Percentiles rank a stretch among this genome's conserved stretches.
Evolutionary conservation across 2,113 vertebrate species (phyloP).

Genomic region (Hippopotamus amphibius): DNA sequence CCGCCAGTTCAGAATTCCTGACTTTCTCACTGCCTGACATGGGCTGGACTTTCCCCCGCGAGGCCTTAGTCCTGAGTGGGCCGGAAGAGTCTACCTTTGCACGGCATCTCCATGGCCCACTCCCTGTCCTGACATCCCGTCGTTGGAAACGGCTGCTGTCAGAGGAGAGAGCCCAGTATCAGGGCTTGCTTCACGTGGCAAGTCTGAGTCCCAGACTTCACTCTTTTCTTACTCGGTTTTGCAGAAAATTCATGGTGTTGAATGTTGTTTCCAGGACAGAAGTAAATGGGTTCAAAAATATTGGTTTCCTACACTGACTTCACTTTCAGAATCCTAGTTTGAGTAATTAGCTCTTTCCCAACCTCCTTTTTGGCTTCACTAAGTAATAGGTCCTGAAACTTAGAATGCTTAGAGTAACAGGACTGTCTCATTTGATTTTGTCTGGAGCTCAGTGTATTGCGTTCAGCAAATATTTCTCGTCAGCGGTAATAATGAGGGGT

Average conservation of each 20-base stretch:
- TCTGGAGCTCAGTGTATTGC: not conserved
- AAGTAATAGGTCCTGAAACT: not conserved
- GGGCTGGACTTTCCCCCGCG: rapidly evolving
- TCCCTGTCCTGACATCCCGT: rapidly evolving
- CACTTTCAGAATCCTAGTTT: not conserved
- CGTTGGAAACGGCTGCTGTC: not conserved
- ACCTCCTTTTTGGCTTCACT: not conserved
- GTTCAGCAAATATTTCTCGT: not conserved
- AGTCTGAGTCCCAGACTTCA: not conserved
- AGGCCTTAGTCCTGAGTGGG: not conserved
- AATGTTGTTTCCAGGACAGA: not conserved
- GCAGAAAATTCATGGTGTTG: not conserved
- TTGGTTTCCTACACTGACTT: not conserved
- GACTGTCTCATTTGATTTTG: not conserved
- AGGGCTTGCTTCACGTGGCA: not conserved
- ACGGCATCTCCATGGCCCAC: rapidly evolving
- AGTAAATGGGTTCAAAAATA: not conserved
- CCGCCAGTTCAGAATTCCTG: not conserved
- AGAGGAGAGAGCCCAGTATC: rapidly evolving
- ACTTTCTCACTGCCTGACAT: not conserved
- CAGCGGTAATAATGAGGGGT: not conserved
- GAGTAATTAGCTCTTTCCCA: not conserved
- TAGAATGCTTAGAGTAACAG: not conserved
- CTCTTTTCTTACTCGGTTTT: not conserved
- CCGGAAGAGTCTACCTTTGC: rapidly evolving